A percentile compares a stretch with the other conserved stretches of the same genome.
These are phyloP conservation scores for Himalopsyche kuldschensis DNA, from an alignment of 2,888 invertebrate species.

Conservation along the genomic window DNA sequence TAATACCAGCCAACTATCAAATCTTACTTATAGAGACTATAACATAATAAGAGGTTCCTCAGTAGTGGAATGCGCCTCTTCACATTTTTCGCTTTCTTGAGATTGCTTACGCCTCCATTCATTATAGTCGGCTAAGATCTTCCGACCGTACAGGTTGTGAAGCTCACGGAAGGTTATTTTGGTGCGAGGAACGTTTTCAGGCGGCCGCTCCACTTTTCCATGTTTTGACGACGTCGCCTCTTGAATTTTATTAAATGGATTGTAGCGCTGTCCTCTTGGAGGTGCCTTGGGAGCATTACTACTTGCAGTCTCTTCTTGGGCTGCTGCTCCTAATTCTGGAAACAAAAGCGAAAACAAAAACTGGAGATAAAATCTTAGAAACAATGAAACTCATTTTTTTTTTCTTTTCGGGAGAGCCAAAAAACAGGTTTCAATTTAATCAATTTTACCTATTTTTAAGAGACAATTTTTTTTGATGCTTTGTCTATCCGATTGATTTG, in stretches of 20 bases:
- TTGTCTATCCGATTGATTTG: too few species aligned
- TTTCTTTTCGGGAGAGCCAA: too few species aligned
- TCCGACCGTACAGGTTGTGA: conserved; percentile 69
- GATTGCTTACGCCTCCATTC: conserved; percentile 65
- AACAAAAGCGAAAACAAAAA: not conserved
- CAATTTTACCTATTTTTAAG: too few species aligned
- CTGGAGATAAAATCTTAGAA: too few species aligned
- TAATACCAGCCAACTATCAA: too few species aligned
- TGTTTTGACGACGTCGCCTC: conserved; percentile 42
- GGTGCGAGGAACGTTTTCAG: conserved; percentile 54
- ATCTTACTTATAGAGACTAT: not conserved
- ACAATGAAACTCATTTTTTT: too few species aligned
- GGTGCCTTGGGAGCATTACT: conserved; percentile 66
- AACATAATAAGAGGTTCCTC: conserved; percentile 29
- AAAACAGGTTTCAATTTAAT: too few species aligned
- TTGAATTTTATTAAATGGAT: conserved; percentile 74
- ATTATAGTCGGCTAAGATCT: conserved; percentile 67
- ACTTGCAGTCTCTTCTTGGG: conserved; percentile 52
- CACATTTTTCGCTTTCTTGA: not conserved
- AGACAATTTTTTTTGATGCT: too few species aligned
- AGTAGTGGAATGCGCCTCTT: not conserved
- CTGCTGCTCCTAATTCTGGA: conserved; percentile 46
- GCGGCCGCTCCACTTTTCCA: conserved; percentile 19
- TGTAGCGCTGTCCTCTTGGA: conserved; percentile 77
- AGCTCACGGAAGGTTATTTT: conserved; percentile 69